phyloP scores from a whole-genome alignment of 2,113 vertebrate genomes.

The Phyllopteryx taeniolatus region DNA sequence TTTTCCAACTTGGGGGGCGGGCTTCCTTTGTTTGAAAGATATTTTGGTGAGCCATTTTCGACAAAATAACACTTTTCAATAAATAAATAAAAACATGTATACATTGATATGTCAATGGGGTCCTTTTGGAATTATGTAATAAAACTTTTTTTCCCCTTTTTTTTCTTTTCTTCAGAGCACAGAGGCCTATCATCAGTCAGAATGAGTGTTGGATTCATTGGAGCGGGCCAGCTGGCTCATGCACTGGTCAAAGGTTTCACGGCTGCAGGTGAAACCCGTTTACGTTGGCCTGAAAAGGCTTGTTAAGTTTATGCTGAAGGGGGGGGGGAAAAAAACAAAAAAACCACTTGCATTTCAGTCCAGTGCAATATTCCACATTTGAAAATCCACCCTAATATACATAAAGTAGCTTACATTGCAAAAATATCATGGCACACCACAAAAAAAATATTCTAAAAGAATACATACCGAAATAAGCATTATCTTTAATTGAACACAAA shows the following conservation, averaged over 20 bases:
- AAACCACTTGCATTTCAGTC: neutral
- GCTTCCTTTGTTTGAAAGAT: neutral
- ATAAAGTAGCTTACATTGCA: no score
- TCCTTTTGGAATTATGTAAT: neutral
- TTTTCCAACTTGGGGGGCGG: neutral
- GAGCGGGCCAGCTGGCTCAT: slow-evolving; percentile 87
- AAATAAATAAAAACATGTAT: neutral
- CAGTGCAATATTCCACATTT: neutral
- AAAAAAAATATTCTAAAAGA: no score
- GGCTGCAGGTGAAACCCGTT: slow-evolving; percentile 75
- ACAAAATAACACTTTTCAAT: neutral
- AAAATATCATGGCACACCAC: no score
- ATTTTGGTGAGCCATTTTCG: neutral
- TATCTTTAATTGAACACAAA: neutral
- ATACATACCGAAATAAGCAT: no score
- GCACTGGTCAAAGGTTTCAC: slow-evolving; percentile 85
- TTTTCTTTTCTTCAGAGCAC: slow-evolving; percentile 13
- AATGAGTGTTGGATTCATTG: slow-evolving; percentile 93
- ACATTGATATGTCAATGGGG: neutral
- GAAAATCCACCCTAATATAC: neutral
- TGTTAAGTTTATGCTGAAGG: neutral
- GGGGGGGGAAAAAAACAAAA: neutral
- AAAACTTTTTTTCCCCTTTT: neutral
- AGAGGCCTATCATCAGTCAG: slow-evolving; percentile 36
- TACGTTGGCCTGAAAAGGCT: neutral